Evolutionary conservation across 2,888 invertebrate species (phyloP), one percentile per base, ranked within the genome.

Genomic region (Syrista parreyssii): DNA sequence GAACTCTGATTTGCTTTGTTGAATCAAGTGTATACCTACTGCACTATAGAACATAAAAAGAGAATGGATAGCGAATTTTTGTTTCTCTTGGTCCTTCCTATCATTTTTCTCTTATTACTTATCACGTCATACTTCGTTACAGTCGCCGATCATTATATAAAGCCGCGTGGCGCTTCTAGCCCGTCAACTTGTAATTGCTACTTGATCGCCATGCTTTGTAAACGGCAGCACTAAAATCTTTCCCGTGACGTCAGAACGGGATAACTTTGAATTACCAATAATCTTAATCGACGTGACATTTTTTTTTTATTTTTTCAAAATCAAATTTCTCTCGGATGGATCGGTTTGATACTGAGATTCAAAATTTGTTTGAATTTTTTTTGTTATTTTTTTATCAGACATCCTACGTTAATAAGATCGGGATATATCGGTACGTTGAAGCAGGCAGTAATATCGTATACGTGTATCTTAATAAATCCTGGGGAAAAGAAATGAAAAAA

Each of bases 1-100:
- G 90, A 91, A 90, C 88, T 89, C 89, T 91, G 90, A 90, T 91
- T 91, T 91, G 90, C 90, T 91, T 91, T 89, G 90, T 88, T 86
- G 90, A 90, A 91, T 90, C 89, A 88, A 90, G 89, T 89, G 87
- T 91, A 88, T 83, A 86, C 76, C 75, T 80, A 78, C 77, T 76
- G 83, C 80, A 75, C 75, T 32, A 82, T 75, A 78, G 74, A 82
- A 77, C 81, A 81, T 81, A 81, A 84, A 83, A 85, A 83, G 79
- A 84, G 84, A 87, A 86, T 79, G 84, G 86, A 87, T 87, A 86
- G 85, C 87, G 85, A 83, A 85, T 81, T 84, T 84, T 83, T 81
- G 82, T 80, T 81, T 78, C 82, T 79, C 81, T 82, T 78, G 69
- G 79, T 77, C 73, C 73, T 73, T 80, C 79, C 68, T 77, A 71